A percentile compares a stretch with the other conserved stretches of the same genome.
Evolutionary conservation across 2,888 invertebrate genomes (phyloP).

Genomic region (Capitulum mitella): DNA sequence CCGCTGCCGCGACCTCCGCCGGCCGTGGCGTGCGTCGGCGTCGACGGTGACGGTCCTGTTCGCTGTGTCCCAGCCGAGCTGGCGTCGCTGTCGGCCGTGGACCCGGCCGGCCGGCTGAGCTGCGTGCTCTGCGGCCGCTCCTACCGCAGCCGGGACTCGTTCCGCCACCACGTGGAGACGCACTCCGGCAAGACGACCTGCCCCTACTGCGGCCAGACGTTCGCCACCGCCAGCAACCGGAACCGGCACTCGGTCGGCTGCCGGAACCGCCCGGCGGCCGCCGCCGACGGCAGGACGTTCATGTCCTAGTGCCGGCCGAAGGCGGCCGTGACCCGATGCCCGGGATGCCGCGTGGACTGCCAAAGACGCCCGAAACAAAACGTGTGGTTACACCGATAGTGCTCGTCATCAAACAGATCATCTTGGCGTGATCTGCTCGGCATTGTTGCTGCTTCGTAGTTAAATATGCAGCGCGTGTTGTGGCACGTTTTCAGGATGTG

Average conservation of each 20-base stretch:
- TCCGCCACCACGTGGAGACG: constrained; percentile 19
- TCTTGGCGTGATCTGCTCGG: too few species aligned
- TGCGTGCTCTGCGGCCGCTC: background rate
- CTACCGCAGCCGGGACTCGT: background rate
- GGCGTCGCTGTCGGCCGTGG: background rate
- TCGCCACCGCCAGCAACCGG: background rate
- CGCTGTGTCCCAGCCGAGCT: background rate
- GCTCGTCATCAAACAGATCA: too few species aligned
- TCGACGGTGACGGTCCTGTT: too few species aligned
- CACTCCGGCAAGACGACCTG: constrained; percentile 3
- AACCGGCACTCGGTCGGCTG: background rate
- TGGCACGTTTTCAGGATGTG: too few species aligned
- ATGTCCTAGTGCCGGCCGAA: constrained; percentile 34
- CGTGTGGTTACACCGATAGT: too few species aligned
- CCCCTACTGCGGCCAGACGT: background rate
- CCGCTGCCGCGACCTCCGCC: too few species aligned
- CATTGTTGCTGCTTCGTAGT: too few species aligned
- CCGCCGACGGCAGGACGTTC: constrained; percentile 35
- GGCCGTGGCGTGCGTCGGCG: too few species aligned
- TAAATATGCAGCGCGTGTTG: too few species aligned
- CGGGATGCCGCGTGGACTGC: too few species aligned
- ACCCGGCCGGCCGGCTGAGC: background rate
- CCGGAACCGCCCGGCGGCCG: constrained; percentile 33
- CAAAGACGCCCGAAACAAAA: too few species aligned
- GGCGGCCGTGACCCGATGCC: too few species aligned